These are phyloP conservation scores for Acomys russatus DNA, from an alignment of 2,797 vertebrate genomes.

Conservation along the genomic window DNA sequence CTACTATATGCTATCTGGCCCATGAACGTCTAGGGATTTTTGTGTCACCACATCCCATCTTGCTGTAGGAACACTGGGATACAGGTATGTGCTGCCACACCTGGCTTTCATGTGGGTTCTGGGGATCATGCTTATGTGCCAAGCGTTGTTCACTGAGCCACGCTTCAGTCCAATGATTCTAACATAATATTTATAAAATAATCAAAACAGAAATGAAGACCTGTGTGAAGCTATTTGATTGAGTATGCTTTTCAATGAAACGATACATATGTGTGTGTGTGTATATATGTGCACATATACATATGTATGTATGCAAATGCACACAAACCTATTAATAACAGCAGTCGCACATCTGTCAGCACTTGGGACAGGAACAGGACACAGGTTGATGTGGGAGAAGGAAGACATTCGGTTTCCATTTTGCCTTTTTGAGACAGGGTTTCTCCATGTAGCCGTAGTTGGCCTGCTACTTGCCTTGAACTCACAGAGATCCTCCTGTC, in stretches of 20 bases:
- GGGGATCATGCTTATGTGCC: background rate
- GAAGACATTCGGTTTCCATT: constrained; percentile 6
- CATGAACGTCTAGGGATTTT: background rate
- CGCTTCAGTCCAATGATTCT: background rate
- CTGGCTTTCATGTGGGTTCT: background rate
- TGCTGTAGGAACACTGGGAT: background rate
- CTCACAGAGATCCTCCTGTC: background rate
- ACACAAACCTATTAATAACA: background rate
- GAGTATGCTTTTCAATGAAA: constrained; percentile 10
- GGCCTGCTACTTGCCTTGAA: background rate
- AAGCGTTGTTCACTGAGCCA: background rate
- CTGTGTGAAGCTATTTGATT: constrained; percentile 6
- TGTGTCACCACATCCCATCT: background rate
- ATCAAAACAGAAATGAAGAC: background rate
- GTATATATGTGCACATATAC: background rate
- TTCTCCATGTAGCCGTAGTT: background rate
- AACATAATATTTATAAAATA: background rate
- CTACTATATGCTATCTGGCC: too few relatives aligned
- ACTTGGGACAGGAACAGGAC: background rate
- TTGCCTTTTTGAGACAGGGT: background rate
- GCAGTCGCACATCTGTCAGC: background rate
- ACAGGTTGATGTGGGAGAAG: constrained; percentile 5
- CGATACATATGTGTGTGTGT: background rate
- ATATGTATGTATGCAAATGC: background rate
- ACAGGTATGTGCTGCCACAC: background rate